phyloP scores from a whole-genome alignment of 2,888 invertebrate species.

The Steinernema carpocapsae region DNA sequence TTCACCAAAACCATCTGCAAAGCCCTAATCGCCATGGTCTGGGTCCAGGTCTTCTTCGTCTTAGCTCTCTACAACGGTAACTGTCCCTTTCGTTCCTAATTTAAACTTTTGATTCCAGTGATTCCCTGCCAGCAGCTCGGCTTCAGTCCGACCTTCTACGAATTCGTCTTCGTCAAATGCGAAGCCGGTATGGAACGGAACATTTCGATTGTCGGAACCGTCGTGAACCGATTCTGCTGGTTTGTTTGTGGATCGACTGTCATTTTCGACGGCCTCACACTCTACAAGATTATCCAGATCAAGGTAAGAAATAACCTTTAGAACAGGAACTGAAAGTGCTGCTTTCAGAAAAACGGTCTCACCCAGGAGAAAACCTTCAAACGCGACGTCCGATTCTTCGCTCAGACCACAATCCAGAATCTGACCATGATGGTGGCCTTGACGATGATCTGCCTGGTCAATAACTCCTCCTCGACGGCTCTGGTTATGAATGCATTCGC shows the following conservation, averaged over 20 bases:
- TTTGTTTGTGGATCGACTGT: neutral
- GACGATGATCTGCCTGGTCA: neutral
- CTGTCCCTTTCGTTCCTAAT: neutral
- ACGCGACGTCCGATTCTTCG: constrained; percentile 8
- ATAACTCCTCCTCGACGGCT: neutral
- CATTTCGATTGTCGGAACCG: neutral
- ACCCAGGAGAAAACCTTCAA: neutral
- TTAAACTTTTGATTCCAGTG: neutral
- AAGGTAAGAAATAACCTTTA: neutral
- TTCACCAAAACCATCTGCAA: neutral
- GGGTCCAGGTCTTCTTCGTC: neutral
- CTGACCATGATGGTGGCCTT: neutral
- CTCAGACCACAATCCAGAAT: constrained; percentile 7
- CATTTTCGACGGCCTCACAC: neutral
- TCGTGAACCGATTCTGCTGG: neutral
- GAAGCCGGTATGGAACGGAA: neutral
- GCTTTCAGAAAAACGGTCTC: neutral
- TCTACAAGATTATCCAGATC: neutral
- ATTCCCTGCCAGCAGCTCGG: constrained; percentile 14
- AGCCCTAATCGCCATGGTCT: neutral
- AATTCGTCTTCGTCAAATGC: constrained; percentile 24
- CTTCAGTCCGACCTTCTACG: neutral
- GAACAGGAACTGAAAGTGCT: neutral
- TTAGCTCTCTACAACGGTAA: neutral
- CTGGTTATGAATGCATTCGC: neutral